Base-by-base conservation (phyloP, 2,797 vertebrate species). In the Melanitta fusca region DNA sequence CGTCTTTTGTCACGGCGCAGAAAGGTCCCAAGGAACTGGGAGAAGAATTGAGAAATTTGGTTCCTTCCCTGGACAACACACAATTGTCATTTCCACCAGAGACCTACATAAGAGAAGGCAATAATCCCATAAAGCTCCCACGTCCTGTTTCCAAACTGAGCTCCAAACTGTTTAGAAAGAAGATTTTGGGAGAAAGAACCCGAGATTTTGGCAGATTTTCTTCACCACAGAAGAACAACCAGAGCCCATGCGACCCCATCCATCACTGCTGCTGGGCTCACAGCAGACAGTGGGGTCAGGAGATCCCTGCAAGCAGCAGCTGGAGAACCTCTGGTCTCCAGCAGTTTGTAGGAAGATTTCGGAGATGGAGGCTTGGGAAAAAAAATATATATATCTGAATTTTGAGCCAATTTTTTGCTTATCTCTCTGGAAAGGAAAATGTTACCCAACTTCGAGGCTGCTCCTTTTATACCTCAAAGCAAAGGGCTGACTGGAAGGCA, bases 1-100 rank as follows among this genome's bases (percentile, higher is more conserved):
- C 13, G 5, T 2, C 14, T 1, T 6, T 14, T 39, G 1, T 2
- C 3, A 0, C 11, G 2, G 30, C 41, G 24, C 30, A 25, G 71
- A 49, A 36, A 0, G 8, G 32, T 28, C 56, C 57, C 9, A 1
- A 57, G 73, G 47, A 11, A 34, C 4, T 13, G 56, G 78, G 56
- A 66, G 19, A 14, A 27, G 24, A 60, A 38, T 0, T 11, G 64
- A 16, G 43, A 7, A 0, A 38, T 66, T 13, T 27, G 36, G 57
- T 41, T 70, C n/a, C 18, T 32, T 80, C 36, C 28, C 47, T 12
- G 73, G 57, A 18, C 8, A 20, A 49, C 32, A 66, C 43, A 12
- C 7, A 36, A 25, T 6, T 20, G n/a, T 11, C 25, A 13, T 30
- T 75, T 47, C 39, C 14, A 5, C 20, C 49, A 19, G 45, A 45